Conservation (phyloP, 2,797 vertebrate species). For the Psittacula derbiana region DNA sequence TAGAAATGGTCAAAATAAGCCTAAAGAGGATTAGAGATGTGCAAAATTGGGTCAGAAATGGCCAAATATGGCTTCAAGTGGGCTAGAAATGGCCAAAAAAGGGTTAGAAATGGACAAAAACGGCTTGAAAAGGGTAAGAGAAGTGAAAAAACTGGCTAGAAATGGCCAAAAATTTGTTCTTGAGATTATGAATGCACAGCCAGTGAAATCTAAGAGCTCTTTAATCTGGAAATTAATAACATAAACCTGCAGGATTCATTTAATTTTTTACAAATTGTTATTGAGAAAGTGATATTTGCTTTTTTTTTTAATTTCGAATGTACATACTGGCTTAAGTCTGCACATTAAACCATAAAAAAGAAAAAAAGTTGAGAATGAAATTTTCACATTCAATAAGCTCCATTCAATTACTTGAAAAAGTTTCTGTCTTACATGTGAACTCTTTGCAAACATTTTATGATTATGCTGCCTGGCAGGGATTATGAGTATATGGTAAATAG, state of each 20-base stretch:
- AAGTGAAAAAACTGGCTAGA: too few species aligned
- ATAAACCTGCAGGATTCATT: neutral
- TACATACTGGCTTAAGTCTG: neutral
- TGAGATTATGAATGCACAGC: neutral
- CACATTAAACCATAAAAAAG: neutral
- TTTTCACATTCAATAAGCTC: neutral
- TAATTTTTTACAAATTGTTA: neutral
- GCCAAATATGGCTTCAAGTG: too few species aligned
- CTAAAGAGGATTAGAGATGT: too few species aligned
- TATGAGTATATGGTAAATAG: neutral
- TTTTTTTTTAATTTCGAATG: neutral
- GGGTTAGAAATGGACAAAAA: too few species aligned
- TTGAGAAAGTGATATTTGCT: neutral
- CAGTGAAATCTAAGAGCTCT: neutral
- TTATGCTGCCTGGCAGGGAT: neutral
- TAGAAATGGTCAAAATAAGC: too few species aligned
- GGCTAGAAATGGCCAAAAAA: too few species aligned
- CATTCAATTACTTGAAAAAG: neutral
- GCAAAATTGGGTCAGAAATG: too few species aligned
- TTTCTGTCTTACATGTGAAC: neutral
- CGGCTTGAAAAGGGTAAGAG: too few species aligned
- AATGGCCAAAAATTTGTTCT: neutral
- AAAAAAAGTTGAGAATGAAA: neutral
- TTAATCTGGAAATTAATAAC: neutral
- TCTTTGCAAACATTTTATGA: neutral